Evolutionary conservation across 2,888 invertebrate genomes (phyloP).

Genomic region (Boloria selene): DNA sequence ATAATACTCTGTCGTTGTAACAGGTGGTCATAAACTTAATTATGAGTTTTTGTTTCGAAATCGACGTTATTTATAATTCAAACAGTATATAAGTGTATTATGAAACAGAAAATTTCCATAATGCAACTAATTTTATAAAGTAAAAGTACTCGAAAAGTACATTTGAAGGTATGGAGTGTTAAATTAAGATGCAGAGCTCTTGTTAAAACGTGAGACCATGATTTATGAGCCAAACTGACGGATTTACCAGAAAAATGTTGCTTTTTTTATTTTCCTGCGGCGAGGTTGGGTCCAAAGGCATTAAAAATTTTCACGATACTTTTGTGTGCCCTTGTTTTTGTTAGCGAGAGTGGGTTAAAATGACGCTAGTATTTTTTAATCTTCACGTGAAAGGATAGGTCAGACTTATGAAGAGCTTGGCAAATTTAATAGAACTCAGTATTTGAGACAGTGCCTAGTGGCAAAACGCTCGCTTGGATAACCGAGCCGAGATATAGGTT

Average conservation of each 20-base stretch:
- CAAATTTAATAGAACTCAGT: too few species aligned
- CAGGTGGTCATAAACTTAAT: neutral
- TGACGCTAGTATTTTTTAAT: neutral
- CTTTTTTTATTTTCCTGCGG: conserved; percentile 25
- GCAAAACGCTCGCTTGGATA: too few species aligned
- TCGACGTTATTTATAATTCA: neutral
- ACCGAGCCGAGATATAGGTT: too few species aligned
- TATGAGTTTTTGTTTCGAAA: neutral
- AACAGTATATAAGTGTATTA: neutral
- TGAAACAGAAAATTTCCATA: conserved; percentile 1
- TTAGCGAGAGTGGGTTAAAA: conserved; percentile 5
- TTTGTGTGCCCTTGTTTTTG: conserved; percentile 13
- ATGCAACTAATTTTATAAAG: neutral
- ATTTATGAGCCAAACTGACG: conserved; percentile 33
- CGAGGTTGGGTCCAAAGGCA: conserved; percentile 17
- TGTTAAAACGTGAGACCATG: conserved; percentile 31
- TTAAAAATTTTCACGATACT: conserved; percentile 10
- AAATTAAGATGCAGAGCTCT: conserved; percentile 38
- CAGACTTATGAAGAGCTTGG: too few species aligned
- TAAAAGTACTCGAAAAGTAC: conserved; percentile 29
- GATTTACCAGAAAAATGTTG: conserved; percentile 33
- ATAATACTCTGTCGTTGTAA: too few species aligned
- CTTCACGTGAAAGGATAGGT: too few species aligned
- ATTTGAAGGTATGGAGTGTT: conserved; percentile 29
- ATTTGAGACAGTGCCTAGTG: too few species aligned